Percentiles rank a stretch among this genome's conserved stretches.
These are phyloP conservation scores for Chelon auratus DNA, from an alignment of 2,797 vertebrate genomes.

Conservation along the genomic window DNA sequence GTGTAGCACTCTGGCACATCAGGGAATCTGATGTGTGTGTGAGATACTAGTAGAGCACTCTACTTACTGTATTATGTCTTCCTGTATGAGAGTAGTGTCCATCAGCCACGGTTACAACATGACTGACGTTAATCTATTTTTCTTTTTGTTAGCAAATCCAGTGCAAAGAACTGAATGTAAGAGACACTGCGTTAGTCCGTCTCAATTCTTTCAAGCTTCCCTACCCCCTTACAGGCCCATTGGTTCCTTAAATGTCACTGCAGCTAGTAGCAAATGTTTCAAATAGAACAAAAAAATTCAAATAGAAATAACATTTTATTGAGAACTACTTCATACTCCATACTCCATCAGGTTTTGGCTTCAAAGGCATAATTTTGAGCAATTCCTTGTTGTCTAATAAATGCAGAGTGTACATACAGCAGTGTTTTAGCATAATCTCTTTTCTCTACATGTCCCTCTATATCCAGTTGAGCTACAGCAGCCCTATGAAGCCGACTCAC, in stretches of 20 bases:
- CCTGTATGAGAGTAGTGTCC: too few relatives aligned
- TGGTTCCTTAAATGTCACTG: too few relatives aligned
- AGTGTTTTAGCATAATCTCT: not conserved
- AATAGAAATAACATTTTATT: too few relatives aligned
- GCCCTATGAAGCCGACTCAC: conserved; percentile 92
- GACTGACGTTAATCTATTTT: not conserved
- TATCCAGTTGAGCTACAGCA: conserved; percentile 92
- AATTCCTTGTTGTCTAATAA: not conserved
- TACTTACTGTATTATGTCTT: not conserved
- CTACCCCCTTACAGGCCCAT: too few relatives aligned
- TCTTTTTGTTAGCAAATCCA: not conserved
- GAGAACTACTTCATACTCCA: too few relatives aligned
- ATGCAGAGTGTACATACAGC: not conserved
- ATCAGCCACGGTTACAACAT: too few relatives aligned
- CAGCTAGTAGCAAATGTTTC: too few relatives aligned
- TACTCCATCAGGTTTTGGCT: not conserved
- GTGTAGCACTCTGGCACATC: conserved; percentile 27
- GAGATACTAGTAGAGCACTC: not conserved
- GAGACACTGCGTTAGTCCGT: too few relatives aligned
- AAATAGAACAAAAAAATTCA: too few relatives aligned
- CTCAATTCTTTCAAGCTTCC: too few relatives aligned
- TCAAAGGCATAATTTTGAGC: not conserved
- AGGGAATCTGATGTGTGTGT: not conserved
- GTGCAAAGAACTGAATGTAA: not conserved
- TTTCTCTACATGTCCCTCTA: conserved; percentile 25